These are phyloP conservation scores for Drosophila ananassae DNA, from an alignment of 1,140 invertebrate genomes.

Conservation along the genomic window DNA sequence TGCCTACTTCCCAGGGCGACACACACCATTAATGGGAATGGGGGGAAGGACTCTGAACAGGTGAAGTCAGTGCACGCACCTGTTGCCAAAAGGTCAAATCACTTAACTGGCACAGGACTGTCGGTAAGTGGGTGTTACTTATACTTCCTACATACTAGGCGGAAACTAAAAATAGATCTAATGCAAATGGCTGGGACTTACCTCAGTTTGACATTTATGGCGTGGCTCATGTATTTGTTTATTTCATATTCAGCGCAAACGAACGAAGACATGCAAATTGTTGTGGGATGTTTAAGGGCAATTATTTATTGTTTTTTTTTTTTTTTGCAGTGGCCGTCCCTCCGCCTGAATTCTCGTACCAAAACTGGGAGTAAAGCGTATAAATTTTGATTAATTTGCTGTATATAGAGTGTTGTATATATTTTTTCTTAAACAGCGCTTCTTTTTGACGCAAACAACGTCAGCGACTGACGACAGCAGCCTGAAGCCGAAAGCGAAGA, in stretches of 20 bases:
- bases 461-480: slow-evolving; percentile 78
- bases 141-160: slow-evolving; percentile 2
- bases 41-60: neutral
- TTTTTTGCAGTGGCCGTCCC: neutral
- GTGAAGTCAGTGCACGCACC: slow-evolving; percentile 43
- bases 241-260: slow-evolving; percentile 73
- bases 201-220: slow-evolving; percentile 82
- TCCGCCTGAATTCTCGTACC: slow-evolving; percentile 7
- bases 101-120: slow-evolving; percentile 30
- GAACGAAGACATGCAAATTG: slow-evolving; percentile 79
- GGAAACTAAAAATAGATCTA: slow-evolving; percentile 18
- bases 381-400: slow-evolving; percentile 38
- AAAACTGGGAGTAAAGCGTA: slow-evolving; percentile 12
- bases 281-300: slow-evolving; percentile 34
- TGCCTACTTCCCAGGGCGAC: slow-evolving; percentile 19
- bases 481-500: slow-evolving; percentile 43
- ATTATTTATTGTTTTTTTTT: slow-evolving; percentile 7
- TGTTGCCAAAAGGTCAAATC: slow-evolving; percentile 77
- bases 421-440: slow-evolving; percentile 29
- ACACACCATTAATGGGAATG: neutral
- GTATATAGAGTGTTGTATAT: slow-evolving; percentile 20
- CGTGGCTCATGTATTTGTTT: slow-evolving; percentile 79
- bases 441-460: slow-evolving; percentile 75
- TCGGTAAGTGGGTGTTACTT: neutral
- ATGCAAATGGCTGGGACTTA: slow-evolving; percentile 46